Conservation (phyloP, 1,140 invertebrate genomes). For the Sycophaga agraensis region DNA sequence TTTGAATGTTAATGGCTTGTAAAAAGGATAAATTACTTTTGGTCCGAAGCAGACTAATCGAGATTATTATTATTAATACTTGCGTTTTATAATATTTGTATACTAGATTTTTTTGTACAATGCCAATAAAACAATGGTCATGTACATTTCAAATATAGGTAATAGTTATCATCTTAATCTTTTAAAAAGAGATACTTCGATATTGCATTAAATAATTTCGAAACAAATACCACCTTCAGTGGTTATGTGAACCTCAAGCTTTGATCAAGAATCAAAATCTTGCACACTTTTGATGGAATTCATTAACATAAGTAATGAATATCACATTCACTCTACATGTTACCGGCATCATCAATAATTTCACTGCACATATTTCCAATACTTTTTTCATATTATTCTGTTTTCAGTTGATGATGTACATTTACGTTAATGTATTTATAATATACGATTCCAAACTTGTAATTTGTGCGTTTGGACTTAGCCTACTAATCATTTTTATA, state of each 20-base stretch:
- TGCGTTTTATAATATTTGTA: not conserved
- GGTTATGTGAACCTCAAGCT: constrained; percentile 11
- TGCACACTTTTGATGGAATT: not conserved
- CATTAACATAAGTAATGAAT: not conserved
- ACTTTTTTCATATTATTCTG: not conserved
- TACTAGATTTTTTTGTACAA: not conserved
- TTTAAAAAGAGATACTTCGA: not conserved
- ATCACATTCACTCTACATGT: not conserved
- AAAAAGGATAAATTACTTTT: too few species aligned
- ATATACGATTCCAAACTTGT: constrained; percentile 50
- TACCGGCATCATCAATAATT: too few species aligned
- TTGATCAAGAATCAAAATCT: constrained; percentile 2
- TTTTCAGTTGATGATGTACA: too few species aligned
- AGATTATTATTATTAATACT: too few species aligned
- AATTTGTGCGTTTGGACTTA: constrained; percentile 57
- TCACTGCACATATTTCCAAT: too few species aligned
- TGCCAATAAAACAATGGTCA: not conserved
- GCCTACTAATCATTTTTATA: constrained; percentile 43
- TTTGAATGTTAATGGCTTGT: too few species aligned
- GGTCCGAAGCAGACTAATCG: too few species aligned
- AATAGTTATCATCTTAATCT: not conserved
- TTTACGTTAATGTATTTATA: constrained; percentile 37
- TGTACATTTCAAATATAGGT: not conserved
- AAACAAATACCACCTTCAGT: not conserved
- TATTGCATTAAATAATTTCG: not conserved